Conservation (phyloP, 2,113 vertebrate genomes). For the Alexandromys fortis region DNA sequence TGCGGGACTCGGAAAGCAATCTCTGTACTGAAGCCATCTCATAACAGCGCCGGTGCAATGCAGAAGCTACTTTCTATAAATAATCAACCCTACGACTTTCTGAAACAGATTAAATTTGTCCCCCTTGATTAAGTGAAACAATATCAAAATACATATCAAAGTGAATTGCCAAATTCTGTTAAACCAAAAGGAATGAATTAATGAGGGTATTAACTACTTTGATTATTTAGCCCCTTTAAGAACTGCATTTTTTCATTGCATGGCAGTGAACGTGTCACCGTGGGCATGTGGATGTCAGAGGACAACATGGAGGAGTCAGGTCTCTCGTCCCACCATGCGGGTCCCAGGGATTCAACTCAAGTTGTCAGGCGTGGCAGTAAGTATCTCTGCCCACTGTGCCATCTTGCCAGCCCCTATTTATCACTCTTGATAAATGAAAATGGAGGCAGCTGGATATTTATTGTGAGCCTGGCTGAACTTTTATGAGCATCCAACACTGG, state of each 20-base stretch:
- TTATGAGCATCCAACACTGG: not conserved
- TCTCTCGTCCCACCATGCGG: not conserved
- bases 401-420: not conserved
- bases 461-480: not conserved
- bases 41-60: not conserved
- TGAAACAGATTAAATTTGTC: conserved; percentile 55
- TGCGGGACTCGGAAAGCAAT: not conserved
- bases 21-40: not conserved
- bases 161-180: conserved; percentile 53
- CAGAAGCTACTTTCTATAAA: not conserved
- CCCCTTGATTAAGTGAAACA: conserved; percentile 34
- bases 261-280: too few relatives aligned
- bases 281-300: not conserved
- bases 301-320: not conserved
- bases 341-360: not conserved
- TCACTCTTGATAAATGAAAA: not conserved
- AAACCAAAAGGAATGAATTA: conserved; percentile 17
- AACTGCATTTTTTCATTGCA: not conserved
- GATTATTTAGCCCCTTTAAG: not conserved
- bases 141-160: conserved; percentile 37
- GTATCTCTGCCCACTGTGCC: not conserved
- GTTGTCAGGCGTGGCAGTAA: not conserved
- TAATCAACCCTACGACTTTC: conserved; percentile 17
- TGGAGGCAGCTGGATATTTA: not conserved
- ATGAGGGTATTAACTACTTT: conserved; percentile 41